Evolutionary conservation across 2,113 vertebrate species (phyloP).

Genomic region (Progne subis): DNA sequence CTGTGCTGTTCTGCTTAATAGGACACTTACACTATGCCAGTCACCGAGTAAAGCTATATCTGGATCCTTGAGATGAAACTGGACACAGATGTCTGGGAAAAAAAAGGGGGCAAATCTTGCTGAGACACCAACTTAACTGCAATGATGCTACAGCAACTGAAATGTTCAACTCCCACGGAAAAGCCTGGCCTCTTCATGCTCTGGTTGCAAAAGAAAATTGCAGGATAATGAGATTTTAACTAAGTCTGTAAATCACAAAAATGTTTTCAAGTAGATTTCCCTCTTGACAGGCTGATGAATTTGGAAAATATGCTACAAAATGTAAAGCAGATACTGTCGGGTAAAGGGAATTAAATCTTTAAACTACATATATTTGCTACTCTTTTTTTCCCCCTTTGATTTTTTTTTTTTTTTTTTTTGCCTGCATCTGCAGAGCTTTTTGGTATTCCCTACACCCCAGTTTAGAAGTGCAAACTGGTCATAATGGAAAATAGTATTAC

Average conservation of each 20-base stretch:
- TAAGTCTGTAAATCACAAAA: background rate
- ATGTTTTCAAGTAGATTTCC: background rate
- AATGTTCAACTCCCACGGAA: background rate
- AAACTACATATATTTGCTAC: background rate
- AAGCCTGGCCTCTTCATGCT: background rate
- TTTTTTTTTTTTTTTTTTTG: background rate
- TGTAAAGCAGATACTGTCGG: background rate
- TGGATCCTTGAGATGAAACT: background rate
- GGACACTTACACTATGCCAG: background rate
- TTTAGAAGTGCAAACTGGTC: background rate
- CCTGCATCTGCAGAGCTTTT: background rate
- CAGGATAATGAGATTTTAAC: conserved; percentile 7
- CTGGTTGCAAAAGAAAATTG: background rate
- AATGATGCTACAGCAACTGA: background rate
- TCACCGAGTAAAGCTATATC: background rate
- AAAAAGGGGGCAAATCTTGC: background rate
- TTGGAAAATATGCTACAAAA: background rate
- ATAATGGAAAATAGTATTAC: background rate
- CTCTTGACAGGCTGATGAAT: background rate
- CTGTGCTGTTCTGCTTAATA: background rate
- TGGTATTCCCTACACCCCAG: background rate
- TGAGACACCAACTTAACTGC: background rate
- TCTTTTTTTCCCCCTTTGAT: background rate
- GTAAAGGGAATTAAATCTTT: background rate
- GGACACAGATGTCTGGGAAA: background rate